phyloP scores from a whole-genome alignment of 2,888 invertebrate genomes.

The Luffia ferchaultella region DNA sequence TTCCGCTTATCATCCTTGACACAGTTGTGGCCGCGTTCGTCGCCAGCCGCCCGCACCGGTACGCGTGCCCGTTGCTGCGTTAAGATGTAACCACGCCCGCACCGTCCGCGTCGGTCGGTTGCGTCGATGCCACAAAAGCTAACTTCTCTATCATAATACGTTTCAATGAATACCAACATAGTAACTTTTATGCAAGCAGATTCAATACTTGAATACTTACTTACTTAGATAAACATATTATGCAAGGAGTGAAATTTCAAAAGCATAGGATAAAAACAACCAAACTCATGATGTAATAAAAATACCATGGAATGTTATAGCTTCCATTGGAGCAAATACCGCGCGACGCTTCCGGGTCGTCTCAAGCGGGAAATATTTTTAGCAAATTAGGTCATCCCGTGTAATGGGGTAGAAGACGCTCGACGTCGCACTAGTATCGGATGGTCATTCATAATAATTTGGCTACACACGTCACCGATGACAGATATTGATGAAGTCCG shows the following conservation, averaged over 20 bases:
- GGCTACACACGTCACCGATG: conserved; percentile 46
- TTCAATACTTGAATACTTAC: too few species aligned
- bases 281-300: background rate
- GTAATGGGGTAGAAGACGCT: conserved; percentile 37
- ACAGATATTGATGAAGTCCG: conserved; percentile 56
- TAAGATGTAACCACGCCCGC: too few species aligned
- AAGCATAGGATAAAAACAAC: too few species aligned
- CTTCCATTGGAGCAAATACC: background rate
- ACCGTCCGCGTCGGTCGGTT: too few species aligned
- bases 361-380: conserved; percentile 2
- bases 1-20: conserved; percentile 44
- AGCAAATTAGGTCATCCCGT: conserved; percentile 42
- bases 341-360: background rate
- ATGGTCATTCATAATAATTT: conserved; percentile 45
- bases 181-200: too few species aligned
- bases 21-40: conserved; percentile 28
- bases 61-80: too few species aligned
- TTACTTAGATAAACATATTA: too few species aligned
- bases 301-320: background rate
- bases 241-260: too few species aligned
- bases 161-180: too few species aligned
- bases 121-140: too few species aligned
- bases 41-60: conserved; percentile 16
- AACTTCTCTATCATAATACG: too few species aligned
- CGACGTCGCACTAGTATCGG: conserved; percentile 33